These are phyloP conservation scores for Bombyx mandarina DNA, from an alignment of 1,140 invertebrate genomes.

Conservation along the genomic window DNA sequence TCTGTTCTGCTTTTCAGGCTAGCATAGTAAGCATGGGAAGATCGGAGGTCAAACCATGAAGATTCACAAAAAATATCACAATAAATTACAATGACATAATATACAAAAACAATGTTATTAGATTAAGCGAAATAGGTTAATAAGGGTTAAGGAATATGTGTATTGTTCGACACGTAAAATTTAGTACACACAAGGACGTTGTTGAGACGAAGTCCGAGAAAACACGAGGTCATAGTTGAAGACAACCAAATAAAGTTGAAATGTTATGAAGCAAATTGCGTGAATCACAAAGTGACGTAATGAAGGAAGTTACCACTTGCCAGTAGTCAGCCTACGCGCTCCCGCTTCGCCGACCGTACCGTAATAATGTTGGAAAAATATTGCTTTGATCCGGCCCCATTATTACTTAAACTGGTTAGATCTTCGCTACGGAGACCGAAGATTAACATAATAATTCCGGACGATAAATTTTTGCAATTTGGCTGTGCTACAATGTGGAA, in stretches of 20 bases:
- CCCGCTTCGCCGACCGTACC: slow-evolving; percentile 27
- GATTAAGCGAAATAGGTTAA: too few species aligned
- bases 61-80: too few species aligned
- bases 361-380: slow-evolving; percentile 33
- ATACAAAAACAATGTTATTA: too few species aligned
- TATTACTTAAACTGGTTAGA: slow-evolving; percentile 22
- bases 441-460: slow-evolving; percentile 22
- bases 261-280: slow-evolving; percentile 20
- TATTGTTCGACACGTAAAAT: slow-evolving; percentile 10
- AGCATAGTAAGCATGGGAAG: too few species aligned
- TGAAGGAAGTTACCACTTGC: slow-evolving; percentile 60
- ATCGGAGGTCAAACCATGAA: too few species aligned
- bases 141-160: too few species aligned
- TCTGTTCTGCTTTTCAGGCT: too few species aligned
- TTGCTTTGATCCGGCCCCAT: slow-evolving; percentile 23
- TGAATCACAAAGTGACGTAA: slow-evolving; percentile 59
- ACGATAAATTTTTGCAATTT: slow-evolving; percentile 13
- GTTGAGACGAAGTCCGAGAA: slow-evolving; percentile 3
- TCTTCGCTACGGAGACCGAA: slow-evolving; percentile 15
- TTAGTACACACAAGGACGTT: slow-evolving; percentile 18
- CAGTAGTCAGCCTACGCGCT: slow-evolving; percentile 41
- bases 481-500: neutral
- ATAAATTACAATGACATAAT: too few species aligned
- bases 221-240: slow-evolving; percentile 33
- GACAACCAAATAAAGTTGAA: slow-evolving; percentile 15